Percentiles rank a stretch among this genome's conserved stretches.
These are phyloP conservation scores for Engraulis encrasicolus DNA, from an alignment of 2,113 vertebrate genomes.

Conservation along the genomic window DNA sequence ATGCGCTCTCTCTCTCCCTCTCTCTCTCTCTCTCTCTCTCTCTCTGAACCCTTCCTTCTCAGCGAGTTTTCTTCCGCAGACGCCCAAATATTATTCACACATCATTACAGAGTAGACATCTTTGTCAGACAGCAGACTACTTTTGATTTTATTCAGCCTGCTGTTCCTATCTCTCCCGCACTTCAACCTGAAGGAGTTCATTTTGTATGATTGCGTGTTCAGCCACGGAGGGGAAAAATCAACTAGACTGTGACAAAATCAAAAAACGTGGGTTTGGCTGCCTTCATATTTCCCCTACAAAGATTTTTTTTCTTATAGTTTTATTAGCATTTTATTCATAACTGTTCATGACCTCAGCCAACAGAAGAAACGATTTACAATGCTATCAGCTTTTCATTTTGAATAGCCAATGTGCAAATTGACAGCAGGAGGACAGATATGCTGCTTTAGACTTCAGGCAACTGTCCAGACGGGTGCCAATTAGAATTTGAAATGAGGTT, in stretches of 20 bases:
- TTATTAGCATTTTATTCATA: conserved; percentile 6
- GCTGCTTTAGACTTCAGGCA: neutral
- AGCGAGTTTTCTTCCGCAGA: neutral
- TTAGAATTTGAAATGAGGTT: neutral
- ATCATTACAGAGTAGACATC: conserved; percentile 7
- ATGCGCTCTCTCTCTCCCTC: neutral
- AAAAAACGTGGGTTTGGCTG: neutral
- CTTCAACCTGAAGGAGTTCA: neutral
- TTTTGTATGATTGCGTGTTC: neutral
- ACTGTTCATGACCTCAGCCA: neutral
- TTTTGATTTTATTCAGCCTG: conserved; percentile 14
- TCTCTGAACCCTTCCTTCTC: neutral
- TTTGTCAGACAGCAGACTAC: neutral
- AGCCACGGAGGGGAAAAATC: neutral
- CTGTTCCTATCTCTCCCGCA: neutral
- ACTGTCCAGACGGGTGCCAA: neutral
- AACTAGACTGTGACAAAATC: neutral
- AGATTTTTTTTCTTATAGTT: neutral
- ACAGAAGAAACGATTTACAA: neutral
- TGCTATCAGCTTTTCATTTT: neutral
- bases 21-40: too few relatives aligned
- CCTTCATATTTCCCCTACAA: neutral
- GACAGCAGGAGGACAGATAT: neutral
- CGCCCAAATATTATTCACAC: conserved; percentile 6
- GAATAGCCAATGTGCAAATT: neutral